These are phyloP conservation scores for Micromys minutus DNA, from an alignment of 2,113 vertebrate species.

Conservation along the genomic window DNA sequence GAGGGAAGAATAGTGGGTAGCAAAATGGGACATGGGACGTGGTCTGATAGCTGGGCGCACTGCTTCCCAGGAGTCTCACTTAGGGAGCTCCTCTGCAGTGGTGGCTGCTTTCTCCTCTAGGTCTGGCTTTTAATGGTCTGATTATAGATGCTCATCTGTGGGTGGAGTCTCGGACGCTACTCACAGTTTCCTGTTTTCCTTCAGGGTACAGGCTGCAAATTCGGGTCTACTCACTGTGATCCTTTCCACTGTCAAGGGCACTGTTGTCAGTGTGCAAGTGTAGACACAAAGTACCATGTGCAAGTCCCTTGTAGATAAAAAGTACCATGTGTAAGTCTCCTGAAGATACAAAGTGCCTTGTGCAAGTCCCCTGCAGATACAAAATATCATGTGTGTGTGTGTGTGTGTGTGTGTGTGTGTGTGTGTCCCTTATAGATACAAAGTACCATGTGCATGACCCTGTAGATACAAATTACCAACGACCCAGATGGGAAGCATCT, in stretches of 20 bases:
- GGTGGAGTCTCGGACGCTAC: background rate
- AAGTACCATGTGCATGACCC: no score
- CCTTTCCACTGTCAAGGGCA: background rate
- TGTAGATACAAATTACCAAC: background rate
- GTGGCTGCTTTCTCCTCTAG: background rate
- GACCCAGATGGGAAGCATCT: background rate
- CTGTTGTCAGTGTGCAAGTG: background rate
- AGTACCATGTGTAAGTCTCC: background rate
- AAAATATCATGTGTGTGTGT: background rate
- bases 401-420: no score
- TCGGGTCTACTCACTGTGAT: background rate
- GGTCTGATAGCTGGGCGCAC: background rate
- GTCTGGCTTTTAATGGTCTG: background rate
- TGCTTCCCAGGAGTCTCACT: background rate
- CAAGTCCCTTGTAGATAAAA: background rate
- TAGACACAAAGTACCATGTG: background rate
- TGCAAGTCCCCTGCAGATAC: background rate
- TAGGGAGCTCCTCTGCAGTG: no score
- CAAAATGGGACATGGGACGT: background rate
- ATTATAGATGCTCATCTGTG: background rate
- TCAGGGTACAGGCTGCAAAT: background rate
- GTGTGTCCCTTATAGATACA: background rate
- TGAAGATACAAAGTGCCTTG: background rate
- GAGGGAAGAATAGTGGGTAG: background rate
- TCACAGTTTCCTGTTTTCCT: background rate